Percentiles rank a stretch among this genome's conserved stretches.
Conservation (phyloP, 2,888 invertebrate species). For the Machimus atricapillus region DNA sequence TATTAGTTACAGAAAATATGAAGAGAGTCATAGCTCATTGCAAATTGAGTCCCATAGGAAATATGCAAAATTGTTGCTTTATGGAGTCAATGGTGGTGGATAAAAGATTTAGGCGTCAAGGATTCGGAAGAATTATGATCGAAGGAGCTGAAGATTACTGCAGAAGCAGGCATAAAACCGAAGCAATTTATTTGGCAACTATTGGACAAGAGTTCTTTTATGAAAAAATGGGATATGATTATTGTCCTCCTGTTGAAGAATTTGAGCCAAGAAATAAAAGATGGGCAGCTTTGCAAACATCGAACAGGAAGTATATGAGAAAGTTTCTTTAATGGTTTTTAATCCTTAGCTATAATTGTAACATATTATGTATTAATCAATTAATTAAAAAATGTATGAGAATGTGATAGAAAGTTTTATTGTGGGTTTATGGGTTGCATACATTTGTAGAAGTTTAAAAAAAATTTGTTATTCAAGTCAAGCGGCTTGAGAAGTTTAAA, state of each 20-base stretch:
- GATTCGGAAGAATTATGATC: slow-evolving; percentile 79
- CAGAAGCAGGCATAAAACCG: slow-evolving; percentile 67
- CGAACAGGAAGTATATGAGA: slow-evolving; percentile 62
- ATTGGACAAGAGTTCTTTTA: slow-evolving; percentile 81
- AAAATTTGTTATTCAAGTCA: too few species aligned
- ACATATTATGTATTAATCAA: not conserved
- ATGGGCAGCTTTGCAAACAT: slow-evolving; percentile 58
- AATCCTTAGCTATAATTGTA: not conserved
- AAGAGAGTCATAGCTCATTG: slow-evolving; percentile 77
- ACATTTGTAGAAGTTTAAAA: too few species aligned
- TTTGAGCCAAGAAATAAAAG: slow-evolving; percentile 66
- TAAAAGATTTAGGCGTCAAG: slow-evolving; percentile 73
- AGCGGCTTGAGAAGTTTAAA: too few species aligned
- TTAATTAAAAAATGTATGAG: too few species aligned
- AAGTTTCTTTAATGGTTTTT: slow-evolving; percentile 55
- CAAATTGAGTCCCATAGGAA: slow-evolving; percentile 77
- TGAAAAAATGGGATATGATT: slow-evolving; percentile 73
- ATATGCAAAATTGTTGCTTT: slow-evolving; percentile 74
- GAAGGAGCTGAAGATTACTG: slow-evolving; percentile 77
- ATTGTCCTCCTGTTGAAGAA: slow-evolving; percentile 74
- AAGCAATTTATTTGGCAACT: slow-evolving; percentile 73
- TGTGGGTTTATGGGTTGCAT: too few species aligned
- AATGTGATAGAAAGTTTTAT: too few species aligned
- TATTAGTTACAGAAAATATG: slow-evolving; percentile 68
- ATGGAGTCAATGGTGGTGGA: slow-evolving; percentile 84